Conservation (phyloP, 2,797 vertebrate genomes). For the Philypnodon macrostomus region DNA sequence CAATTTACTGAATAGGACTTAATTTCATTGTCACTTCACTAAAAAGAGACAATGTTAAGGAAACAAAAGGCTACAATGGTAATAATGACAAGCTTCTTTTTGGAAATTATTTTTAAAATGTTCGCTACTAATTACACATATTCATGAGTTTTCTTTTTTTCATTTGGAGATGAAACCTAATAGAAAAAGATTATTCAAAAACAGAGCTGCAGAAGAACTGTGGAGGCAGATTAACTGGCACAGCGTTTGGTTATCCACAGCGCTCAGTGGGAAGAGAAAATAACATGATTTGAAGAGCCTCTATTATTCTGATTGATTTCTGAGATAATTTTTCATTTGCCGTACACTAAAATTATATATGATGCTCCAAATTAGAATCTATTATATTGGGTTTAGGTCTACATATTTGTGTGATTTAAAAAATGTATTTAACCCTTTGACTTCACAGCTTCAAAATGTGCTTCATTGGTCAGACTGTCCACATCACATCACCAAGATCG, state of each 20-base stretch:
- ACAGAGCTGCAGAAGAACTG: slow-evolving; percentile 6
- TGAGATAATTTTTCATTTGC: slow-evolving; percentile 2
- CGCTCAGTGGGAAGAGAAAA: slow-evolving; percentile 10
- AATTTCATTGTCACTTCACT: slow-evolving; percentile 7
- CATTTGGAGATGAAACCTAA: slow-evolving; percentile 32
- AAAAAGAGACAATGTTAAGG: slow-evolving; percentile 6
- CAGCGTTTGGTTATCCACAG: slow-evolving; percentile 5
- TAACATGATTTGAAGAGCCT: slow-evolving; percentile 8
- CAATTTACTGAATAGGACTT: neutral
- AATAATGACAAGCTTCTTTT: slow-evolving; percentile 3
- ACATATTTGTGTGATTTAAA: neutral
- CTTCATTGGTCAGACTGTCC: too few relatives aligned
- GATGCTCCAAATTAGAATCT: slow-evolving; percentile 2
- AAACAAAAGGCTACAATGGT: neutral
- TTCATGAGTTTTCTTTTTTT: slow-evolving; percentile 46
- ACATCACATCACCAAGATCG: too few relatives aligned
- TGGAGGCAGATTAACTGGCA: slow-evolving; percentile 11
- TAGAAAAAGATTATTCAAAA: slow-evolving; percentile 37
- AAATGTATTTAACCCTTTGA: neutral
- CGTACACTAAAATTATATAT: neutral
- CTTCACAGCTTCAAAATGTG: too few relatives aligned
- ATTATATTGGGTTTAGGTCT: neutral
- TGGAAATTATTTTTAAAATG: slow-evolving; percentile 29
- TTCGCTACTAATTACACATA: slow-evolving; percentile 34
- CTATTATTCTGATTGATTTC: slow-evolving; percentile 5